phyloP scores from a whole-genome alignment of 2,113 vertebrate genomes.

The Marcusenius ussheri region DNA sequence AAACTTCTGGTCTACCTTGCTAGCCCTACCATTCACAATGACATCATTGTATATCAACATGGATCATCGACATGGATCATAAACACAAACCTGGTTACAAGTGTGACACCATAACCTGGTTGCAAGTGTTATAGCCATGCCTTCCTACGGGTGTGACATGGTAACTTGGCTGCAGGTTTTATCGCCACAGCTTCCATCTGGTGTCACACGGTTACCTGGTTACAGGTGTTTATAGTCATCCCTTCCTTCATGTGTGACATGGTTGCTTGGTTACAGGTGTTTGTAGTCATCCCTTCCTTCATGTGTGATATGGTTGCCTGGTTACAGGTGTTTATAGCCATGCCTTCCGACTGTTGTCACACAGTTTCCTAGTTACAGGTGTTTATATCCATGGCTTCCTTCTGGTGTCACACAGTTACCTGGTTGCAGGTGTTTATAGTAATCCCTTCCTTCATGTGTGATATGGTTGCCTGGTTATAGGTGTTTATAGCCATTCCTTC shows the following conservation, averaged over 20 bases:
- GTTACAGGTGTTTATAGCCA: too few species aligned
- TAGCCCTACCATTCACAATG: not conserved
- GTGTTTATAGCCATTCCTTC: too few species aligned
- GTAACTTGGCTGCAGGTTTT: conserved; percentile 33
- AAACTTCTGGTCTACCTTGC: not conserved
- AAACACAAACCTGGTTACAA: conserved; percentile 77
- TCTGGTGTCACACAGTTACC: too few species aligned
- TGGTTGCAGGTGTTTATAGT: too few species aligned
- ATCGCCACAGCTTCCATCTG: conserved; percentile 78
- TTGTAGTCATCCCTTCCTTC: too few species aligned
- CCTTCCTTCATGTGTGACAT: conserved; percentile 3
- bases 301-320: too few species aligned
- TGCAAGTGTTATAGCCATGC: conserved; percentile 70
- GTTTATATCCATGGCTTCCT: too few species aligned
- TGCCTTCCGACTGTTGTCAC: too few species aligned
- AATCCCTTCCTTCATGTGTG: too few species aligned
- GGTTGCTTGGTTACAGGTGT: conserved; percentile 66
- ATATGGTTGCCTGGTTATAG: too few species aligned
- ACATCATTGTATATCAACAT: not conserved
- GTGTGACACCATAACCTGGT: not conserved
- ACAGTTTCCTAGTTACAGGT: too few species aligned
- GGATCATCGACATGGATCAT: not conserved
- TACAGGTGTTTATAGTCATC: conserved; percentile 33
- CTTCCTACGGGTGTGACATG: conserved; percentile 38
- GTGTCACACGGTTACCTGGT: conserved; percentile 67